Conservation (phyloP, 92 coral and sea anemone species). For the Zoanthus solanderi region DNA sequence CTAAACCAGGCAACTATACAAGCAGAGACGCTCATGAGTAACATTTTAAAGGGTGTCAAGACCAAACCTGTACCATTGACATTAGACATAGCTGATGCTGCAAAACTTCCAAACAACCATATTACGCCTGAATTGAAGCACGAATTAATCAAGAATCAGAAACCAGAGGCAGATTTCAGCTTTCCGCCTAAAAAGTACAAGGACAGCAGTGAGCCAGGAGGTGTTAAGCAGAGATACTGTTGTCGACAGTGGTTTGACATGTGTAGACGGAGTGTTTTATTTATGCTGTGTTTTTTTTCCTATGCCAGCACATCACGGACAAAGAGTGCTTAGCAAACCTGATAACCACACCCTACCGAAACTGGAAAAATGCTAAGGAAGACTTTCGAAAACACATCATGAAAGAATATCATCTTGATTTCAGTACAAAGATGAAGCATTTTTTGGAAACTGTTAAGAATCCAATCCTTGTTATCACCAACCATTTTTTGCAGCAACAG, state of each 20-base stretch:
- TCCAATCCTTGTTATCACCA: not conserved
- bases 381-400: not conserved
- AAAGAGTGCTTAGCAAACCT: constrained; percentile 5
- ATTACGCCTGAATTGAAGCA: not conserved
- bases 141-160: constrained; percentile 42
- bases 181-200: constrained; percentile 55
- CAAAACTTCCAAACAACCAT: not conserved
- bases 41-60: too few relatives aligned
- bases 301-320: constrained; percentile 63
- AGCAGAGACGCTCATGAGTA: not conserved
- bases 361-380: constrained; percentile 13
- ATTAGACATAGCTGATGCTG: not conserved
- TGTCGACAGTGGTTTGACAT: constrained; percentile 60
- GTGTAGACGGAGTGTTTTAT: constrained; percentile 62
- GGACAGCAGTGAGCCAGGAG: constrained; percentile 61
- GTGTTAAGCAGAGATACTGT: constrained; percentile 64
- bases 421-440: not conserved
- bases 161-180: constrained; percentile 51
- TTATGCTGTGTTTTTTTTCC: constrained; percentile 68
- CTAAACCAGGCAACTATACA: not conserved
- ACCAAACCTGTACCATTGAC: not conserved
- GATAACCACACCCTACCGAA: not conserved
- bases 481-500: not conserved
- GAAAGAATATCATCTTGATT: constrained; percentile 5
- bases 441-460: not conserved